Evolutionary conservation across 2,113 vertebrate genomes (phyloP).

Genomic region (Furnarius figulus): DNA sequence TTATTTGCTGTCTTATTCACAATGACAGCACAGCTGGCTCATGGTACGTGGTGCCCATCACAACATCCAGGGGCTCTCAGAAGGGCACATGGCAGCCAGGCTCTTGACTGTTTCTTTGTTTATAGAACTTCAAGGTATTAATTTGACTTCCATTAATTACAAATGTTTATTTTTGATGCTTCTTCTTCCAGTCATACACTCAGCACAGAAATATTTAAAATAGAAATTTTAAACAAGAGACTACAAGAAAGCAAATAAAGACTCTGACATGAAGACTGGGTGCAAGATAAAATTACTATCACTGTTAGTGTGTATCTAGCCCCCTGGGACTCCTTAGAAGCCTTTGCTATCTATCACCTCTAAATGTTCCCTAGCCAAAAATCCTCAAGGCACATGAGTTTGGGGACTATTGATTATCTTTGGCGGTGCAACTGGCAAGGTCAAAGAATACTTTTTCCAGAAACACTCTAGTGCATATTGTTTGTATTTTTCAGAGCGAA

Average conservation of each 20-base stretch:
- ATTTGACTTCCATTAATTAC: not conserved
- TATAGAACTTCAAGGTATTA: not conserved
- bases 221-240: not conserved
- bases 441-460: not conserved
- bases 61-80: not conserved
- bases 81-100: not conserved
- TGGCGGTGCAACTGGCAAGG: not conserved
- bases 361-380: not conserved
- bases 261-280: not conserved
- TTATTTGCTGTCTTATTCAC: not conserved
- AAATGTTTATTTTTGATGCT: not conserved
- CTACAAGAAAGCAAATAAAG: not conserved
- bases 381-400: not conserved
- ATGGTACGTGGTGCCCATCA: not conserved
- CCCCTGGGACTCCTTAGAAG: not conserved
- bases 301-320: rapidly evolving
- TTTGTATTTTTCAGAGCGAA: not conserved
- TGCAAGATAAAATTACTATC: not conserved
- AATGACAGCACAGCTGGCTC: not conserved
- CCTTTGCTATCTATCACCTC: not conserved
- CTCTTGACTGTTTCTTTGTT: not conserved
- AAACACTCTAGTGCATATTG: not conserved
- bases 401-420: not conserved
- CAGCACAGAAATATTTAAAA: not conserved
- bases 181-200: not conserved